These are phyloP conservation scores for Stegana nigrithorax DNA, from an alignment of 2,888 invertebrate species.

Conservation along the genomic window DNA sequence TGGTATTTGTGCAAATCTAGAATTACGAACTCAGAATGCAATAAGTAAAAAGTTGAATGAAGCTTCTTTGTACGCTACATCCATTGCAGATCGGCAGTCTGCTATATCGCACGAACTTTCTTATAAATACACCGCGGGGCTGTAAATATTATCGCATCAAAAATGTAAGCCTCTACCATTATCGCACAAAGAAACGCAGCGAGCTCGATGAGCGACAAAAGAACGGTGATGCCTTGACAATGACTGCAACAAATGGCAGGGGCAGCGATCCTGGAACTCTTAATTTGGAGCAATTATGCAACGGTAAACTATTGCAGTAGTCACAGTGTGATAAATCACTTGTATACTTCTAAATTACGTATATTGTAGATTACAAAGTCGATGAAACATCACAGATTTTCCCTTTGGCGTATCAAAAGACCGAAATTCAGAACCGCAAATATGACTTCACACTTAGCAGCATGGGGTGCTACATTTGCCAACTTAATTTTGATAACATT, in stretches of 20 bases:
- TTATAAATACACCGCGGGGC: constrained; percentile 47
- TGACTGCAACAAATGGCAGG: constrained; percentile 1
- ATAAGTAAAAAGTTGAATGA: too few relatives aligned
- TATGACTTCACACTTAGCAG: constrained; percentile 50
- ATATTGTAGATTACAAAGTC: neutral
- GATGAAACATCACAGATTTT: constrained; percentile 21
- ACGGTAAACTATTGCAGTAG: neutral
- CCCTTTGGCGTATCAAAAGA: constrained; percentile 50
- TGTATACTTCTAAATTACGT: neutral
- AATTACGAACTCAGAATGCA: too few relatives aligned
- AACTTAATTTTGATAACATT: constrained; percentile 53
- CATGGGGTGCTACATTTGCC: constrained; percentile 62
- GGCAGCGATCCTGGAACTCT: neutral
- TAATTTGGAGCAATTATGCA: neutral
- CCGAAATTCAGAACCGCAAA: too few relatives aligned
- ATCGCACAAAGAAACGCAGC: constrained; percentile 48
- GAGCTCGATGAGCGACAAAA: constrained; percentile 47
- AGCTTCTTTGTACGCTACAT: too few relatives aligned
- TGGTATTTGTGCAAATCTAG: too few relatives aligned
- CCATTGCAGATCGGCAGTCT: constrained; percentile 50
- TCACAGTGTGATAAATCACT: neutral
- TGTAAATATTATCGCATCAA: constrained; percentile 43
- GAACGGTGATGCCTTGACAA: constrained; percentile 21
- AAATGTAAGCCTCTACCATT: constrained; percentile 42
- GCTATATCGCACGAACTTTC: constrained; percentile 47